phyloP scores from a whole-genome alignment of 2,888 invertebrate species.

The Nebria brevicollis region DNA sequence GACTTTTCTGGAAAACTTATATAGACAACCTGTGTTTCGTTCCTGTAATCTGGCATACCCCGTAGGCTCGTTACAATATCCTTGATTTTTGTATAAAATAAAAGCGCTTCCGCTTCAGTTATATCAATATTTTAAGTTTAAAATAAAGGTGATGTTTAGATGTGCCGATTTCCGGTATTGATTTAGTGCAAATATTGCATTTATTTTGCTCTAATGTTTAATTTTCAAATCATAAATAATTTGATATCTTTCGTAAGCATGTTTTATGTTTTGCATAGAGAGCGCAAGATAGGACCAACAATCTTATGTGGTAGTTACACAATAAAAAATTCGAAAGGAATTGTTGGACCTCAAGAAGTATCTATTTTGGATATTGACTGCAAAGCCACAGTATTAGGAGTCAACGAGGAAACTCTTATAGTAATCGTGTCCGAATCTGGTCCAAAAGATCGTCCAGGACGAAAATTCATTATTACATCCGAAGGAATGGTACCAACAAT shows the following conservation, averaged over 20 bases:
- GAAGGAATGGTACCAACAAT: conserved; percentile 68
- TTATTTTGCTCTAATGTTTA: too few species aligned
- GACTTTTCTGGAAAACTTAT: too few species aligned
- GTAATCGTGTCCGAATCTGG: conserved; percentile 59
- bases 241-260: neutral
- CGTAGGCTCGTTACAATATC: too few species aligned
- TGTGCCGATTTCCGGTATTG: too few species aligned
- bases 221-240: too few species aligned
- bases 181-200: too few species aligned
- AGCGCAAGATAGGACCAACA: conserved; percentile 25
- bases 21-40: too few species aligned
- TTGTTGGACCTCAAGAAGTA: conserved; percentile 56
- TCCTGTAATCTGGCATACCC: too few species aligned
- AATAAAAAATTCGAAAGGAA: conserved; percentile 55
- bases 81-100: too few species aligned
- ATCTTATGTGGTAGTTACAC: conserved; percentile 24
- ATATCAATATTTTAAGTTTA: too few species aligned
- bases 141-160: too few species aligned
- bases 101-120: too few species aligned
- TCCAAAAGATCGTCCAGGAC: conserved; percentile 65
- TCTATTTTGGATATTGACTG: conserved; percentile 59
- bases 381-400: conserved; percentile 56
- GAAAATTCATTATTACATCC: conserved; percentile 64
- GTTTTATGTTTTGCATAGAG: neutral
- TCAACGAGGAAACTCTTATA: conserved; percentile 58